Evolutionary conservation across 2,797 vertebrate genomes (phyloP).

Genomic region (Okamejei kenojei): DNA sequence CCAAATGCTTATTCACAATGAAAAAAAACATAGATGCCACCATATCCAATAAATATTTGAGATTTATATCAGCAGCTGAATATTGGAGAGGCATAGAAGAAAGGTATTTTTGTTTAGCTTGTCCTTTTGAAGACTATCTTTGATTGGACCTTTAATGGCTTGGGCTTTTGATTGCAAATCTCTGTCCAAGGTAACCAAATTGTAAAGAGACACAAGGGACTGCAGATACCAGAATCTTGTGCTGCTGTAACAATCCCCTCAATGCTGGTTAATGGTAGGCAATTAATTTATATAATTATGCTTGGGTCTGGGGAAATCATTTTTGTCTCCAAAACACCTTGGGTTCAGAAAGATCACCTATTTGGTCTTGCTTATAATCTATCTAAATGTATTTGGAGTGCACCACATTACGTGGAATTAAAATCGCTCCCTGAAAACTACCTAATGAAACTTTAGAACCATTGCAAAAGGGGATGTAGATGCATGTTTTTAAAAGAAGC

Average conservation of each 20-base stretch:
- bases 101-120: background rate
- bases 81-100: background rate
- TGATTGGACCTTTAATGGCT: background rate
- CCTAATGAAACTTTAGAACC: background rate
- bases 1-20: background rate
- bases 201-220: too few relatives aligned
- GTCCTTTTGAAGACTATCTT: background rate
- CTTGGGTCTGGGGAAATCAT: background rate
- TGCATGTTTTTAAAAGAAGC: background rate
- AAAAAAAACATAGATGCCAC: background rate
- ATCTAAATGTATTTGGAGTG: background rate
- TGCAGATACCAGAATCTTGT: too few relatives aligned
- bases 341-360: too few relatives aligned
- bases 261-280: background rate
- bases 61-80: background rate
- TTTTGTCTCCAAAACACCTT: background rate
- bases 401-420: background rate
- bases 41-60: background rate
- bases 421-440: background rate
- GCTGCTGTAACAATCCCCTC: background rate
- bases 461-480: background rate
- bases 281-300: background rate
- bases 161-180: background rate
- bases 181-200: background rate
- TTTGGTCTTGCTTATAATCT: background rate